Evolutionary conservation across 2,888 invertebrate genomes (phyloP), one percentile per base, ranked within the genome.

Genomic region (Nomada lathburiana): DNA sequence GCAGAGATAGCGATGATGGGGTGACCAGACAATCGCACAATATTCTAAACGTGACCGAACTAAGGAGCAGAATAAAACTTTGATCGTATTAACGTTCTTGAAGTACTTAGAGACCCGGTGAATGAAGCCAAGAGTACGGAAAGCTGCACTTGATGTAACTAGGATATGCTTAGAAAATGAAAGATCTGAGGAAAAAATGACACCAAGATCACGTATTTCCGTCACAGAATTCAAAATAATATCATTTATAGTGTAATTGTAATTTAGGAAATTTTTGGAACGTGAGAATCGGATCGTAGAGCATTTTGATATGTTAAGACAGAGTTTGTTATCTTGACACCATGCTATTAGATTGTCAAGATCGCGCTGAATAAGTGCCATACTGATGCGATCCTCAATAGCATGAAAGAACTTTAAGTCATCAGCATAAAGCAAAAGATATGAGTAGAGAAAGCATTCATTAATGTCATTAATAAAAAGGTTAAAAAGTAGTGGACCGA

Each of bases 321-420:
- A 29, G 5, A 29, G 29, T 29, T 29, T 29, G 5, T 29, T 29
- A 29, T 29, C 0, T 29, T 29, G 29, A 5, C 29, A 29, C 29
- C 29, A 29, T 5, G 52, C 7, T 2, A 52, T n/a, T 1, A 52
- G n/a, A n/a, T 52, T 53, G n/a, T 53, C 53, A 20, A 53, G 20
- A 20, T 53, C 53, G 20, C 20, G n/a, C n/a, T 53, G 53, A 20
- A 53, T 53, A 20, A 53, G 5, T 53, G 20, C 53, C 1, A 20
- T 20, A 53, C 53, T 53, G 53, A 20, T 10, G 53, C 1, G 10
- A 53, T 20, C 53, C 20, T 53, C 53, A 20, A 20, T 20, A 53
- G 53, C 20, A 53, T 53, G 53, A 53, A 53, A 53, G 10, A n/a
- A 53, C 53, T 53, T 53, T 53, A 53, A 53, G 20, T 53, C 53